Conservation (phyloP, 2,113 vertebrate genomes). For the Cebus imitator region DNA sequence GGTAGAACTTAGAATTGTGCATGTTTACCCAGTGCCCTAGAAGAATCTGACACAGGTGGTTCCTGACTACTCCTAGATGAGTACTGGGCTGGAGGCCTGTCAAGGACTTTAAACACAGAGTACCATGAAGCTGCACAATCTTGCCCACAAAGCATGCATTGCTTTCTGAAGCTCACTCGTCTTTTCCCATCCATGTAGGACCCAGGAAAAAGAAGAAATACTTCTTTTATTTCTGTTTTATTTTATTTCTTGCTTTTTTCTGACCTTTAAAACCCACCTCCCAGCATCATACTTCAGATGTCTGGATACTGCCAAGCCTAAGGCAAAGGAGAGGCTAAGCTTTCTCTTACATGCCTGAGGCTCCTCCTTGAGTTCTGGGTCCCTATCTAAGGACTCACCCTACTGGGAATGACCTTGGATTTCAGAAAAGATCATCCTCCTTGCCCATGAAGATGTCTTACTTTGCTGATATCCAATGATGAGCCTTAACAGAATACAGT, state of each 20-base stretch:
- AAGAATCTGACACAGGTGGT: not conserved
- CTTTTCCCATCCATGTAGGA: not conserved
- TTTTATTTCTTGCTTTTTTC: constrained; percentile 14
- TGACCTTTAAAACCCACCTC: not conserved
- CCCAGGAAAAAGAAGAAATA: not conserved
- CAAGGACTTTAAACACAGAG: not conserved
- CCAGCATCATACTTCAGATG: not conserved
- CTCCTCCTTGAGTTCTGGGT: not conserved
- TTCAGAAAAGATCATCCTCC: not conserved
- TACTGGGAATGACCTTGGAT: not conserved
- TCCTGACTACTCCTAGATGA: not conserved
- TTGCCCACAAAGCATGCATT: not conserved
- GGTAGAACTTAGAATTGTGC: not conserved
- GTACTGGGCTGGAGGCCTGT: not conserved
- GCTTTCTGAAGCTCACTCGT: not conserved
- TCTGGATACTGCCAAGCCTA: not conserved
- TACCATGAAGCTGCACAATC: not conserved
- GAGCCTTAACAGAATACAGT: constrained; percentile 6
- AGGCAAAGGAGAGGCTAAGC: not conserved
- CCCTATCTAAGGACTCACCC: not conserved
- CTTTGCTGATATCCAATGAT: not conserved
- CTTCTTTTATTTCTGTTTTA: not conserved
- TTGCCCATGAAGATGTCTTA: not conserved
- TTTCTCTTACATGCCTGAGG: not conserved
- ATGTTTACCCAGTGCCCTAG: not conserved